Evolutionary conservation across 2,888 invertebrate genomes (phyloP), one percentile per base, ranked within the genome.

Genomic region (Diarsia mendica): DNA sequence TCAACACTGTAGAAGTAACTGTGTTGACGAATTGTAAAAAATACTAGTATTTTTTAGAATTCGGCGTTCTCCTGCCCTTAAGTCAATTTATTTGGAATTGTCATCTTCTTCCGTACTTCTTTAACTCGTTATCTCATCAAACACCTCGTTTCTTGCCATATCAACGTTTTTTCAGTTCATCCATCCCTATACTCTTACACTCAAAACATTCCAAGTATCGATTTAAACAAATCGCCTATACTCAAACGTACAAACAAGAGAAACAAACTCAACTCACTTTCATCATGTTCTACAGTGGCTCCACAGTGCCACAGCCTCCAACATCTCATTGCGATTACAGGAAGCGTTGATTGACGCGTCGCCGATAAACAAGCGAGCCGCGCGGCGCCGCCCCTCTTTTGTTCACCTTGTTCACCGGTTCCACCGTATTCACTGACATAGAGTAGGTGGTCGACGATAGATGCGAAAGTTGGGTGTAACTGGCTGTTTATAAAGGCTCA

Each of bases 301-400:
- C 81, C 67, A 77, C 51, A 75, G 72, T 75, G 76, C 82, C 66
- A 77, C 49, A 75, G 72, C 74, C 76, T 67, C 69, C 72, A 63
- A 71, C 71, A 65, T 53, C 79, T 77, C 77, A 79, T 72, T 72
- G 72, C 80, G 77, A 85, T 86, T 77, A 87, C 84, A 89, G 93
- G 92, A 93, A 91, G 87, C 89, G 83, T 87, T 92, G 93, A 93
- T 90, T 92, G 93, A 93, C 93, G 89, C 72, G 90, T 85, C 89
- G 87, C 88, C 90, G 92, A 91, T 93, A 93, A 92, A 92, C 90
- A 92, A 91, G 90, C 89, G 39, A 81, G 89, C 85, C 90, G 88
- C 91, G 89, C 91, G 91, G 92, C 91, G 91, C 83, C 90, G 92
- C 88, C 86, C 84, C 86, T 82, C 79, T 64, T 81, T 87, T 87